Evolutionary conservation across 2,888 invertebrate genomes (phyloP).

Genomic region (Aleiodes testaceus): DNA sequence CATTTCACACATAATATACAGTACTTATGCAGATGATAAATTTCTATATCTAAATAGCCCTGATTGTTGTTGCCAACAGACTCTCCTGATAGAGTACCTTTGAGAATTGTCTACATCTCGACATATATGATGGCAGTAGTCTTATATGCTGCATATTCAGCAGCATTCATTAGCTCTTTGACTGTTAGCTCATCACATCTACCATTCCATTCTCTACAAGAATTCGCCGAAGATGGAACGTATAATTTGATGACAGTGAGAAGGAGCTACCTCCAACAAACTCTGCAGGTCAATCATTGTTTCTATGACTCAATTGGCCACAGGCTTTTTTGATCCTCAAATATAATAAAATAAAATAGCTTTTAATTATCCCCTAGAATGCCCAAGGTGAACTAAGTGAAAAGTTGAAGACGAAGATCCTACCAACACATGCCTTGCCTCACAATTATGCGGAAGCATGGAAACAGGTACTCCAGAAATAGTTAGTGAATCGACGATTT

Average conservation of each 20-base stretch:
- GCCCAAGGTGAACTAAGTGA: conserved; percentile 48
- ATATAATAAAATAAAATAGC: background rate
- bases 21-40: too few relatives aligned
- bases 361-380: background rate
- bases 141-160: conserved; percentile 47
- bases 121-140: conserved; percentile 47
- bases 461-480: conserved; percentile 50
- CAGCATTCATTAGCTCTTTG: conserved; percentile 53
- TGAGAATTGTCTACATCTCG: conserved; percentile 58
- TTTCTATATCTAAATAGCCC: background rate
- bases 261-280: conserved; percentile 57
- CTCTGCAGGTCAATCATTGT: conserved; percentile 49
- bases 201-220: conserved; percentile 61
- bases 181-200: conserved; percentile 44
- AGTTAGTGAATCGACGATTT: too few relatives aligned
- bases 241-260: conserved; percentile 58
- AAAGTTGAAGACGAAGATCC: conserved; percentile 52
- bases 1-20: too few relatives aligned
- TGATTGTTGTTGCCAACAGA: conserved; percentile 46
- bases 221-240: conserved; percentile 57
- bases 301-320: background rate
- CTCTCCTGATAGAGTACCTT: conserved; percentile 54
- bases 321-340: background rate
- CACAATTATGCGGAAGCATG: conserved; percentile 51
- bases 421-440: conserved; percentile 53